phyloP scores from a whole-genome alignment of 2,888 invertebrate species.

The Spodoptera littoralis region DNA sequence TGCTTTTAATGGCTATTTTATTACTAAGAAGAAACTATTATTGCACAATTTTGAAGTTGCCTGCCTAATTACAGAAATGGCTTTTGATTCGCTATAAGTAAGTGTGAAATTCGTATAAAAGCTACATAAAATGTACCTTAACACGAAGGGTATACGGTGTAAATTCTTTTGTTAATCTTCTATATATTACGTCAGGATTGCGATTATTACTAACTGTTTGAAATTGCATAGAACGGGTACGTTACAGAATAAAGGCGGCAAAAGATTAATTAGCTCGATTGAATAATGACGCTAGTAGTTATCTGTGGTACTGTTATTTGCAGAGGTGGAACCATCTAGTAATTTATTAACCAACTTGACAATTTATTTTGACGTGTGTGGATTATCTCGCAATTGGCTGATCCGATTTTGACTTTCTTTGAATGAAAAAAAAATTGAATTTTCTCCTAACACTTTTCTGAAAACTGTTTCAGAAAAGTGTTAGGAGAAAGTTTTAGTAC shows the following conservation, averaged over 20 bases:
- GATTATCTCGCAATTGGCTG: too few species aligned
- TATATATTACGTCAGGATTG: conserved; percentile 30
- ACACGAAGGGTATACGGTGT: conserved; percentile 6
- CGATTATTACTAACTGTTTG: conserved; percentile 37
- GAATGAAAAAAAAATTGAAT: too few species aligned
- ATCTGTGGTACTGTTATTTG: conserved; percentile 55
- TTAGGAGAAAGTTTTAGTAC: too few species aligned
- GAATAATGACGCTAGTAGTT: conserved; percentile 68
- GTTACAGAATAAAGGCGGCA: conserved; percentile 72
- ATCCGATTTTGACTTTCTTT: too few species aligned
- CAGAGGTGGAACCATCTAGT: conserved; percentile 22
- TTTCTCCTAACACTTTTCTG: too few species aligned
- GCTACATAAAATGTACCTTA: conserved; percentile 24
- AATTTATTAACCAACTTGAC: too few species aligned
- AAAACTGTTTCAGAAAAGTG: too few species aligned
- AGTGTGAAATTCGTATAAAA: conserved; percentile 10
- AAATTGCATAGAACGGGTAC: conserved; percentile 49
- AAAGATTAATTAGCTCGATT: conserved; percentile 77
- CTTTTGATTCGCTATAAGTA: conserved; percentile 63
- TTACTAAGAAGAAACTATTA: conserved; percentile 73
- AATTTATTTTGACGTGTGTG: too few species aligned
- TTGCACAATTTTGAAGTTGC: conserved; percentile 72
- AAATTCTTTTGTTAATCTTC: conserved; percentile 4
- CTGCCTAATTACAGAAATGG: conserved; percentile 74
- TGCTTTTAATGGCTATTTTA: conserved; percentile 72